Percentiles rank a stretch among this genome's conserved stretches.
Evolutionary conservation across 2,113 vertebrate species (phyloP).

Genomic region (Salvator merianae): DNA sequence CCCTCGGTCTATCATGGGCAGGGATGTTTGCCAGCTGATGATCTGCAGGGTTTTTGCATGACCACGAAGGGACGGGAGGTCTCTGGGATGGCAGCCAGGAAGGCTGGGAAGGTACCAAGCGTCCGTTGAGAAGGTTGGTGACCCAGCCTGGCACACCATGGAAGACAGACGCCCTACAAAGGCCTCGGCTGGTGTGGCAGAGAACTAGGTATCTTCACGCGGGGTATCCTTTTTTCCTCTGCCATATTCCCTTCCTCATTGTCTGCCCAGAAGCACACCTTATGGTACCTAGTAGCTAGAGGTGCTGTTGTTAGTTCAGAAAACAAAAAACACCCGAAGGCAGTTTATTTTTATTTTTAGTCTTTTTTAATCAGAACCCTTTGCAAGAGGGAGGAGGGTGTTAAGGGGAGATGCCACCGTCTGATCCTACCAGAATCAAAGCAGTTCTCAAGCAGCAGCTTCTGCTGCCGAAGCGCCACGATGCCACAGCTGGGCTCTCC

Average conservation of each 20-base stretch:
- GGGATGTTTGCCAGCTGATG: conserved; percentile 63
- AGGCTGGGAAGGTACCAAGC: conserved; percentile 55
- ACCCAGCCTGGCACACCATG: conserved; percentile 34
- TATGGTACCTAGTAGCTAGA: conserved; percentile 58
- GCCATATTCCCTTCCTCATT: conserved; percentile 29
- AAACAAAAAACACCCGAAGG: not conserved
- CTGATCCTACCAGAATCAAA: not conserved
- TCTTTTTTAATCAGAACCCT: not conserved
- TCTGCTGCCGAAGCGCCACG: not conserved
- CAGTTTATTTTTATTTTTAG: too few relatives aligned
- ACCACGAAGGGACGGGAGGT: conserved; percentile 13
- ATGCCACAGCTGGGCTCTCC: conserved; percentile 13
- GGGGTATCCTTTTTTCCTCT: conserved; percentile 28
- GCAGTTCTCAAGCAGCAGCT: conserved; percentile 26
- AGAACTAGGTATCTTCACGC: conserved; percentile 47
- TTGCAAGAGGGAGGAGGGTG: not conserved
- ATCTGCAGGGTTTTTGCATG: conserved; percentile 55
- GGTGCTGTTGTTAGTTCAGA: conserved; percentile 63
- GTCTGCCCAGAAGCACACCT: conserved; percentile 59
- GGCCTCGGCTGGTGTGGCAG: conserved; percentile 30
- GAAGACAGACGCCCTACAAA: conserved; percentile 33
- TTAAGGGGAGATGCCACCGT: not conserved
- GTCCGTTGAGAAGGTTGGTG: conserved; percentile 42
- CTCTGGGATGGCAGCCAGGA: conserved; percentile 27
- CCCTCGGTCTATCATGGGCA: conserved; percentile 53